These are phyloP conservation scores for Xylota segnis DNA, from an alignment of 2,888 invertebrate species.

Conservation along the genomic window DNA sequence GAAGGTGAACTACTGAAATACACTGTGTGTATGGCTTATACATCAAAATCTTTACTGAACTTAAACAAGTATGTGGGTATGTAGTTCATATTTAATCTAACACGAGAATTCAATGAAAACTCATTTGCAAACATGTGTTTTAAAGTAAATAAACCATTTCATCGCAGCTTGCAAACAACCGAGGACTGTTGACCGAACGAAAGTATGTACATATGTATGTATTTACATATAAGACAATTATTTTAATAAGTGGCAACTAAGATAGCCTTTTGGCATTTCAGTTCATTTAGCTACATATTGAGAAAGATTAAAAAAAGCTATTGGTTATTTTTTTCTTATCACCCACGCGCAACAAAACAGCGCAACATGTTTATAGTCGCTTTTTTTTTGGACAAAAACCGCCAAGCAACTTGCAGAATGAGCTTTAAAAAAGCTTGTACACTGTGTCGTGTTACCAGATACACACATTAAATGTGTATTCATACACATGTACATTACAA, in stretches of 20 bases:
- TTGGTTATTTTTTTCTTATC: neutral
- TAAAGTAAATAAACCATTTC: neutral
- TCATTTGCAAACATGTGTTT: neutral
- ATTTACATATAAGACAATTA: too few species aligned
- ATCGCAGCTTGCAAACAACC: neutral
- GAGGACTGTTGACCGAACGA: neutral
- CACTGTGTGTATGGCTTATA: too few species aligned
- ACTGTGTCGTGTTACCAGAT: neutral
- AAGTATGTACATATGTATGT: neutral
- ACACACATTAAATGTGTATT: too few species aligned
- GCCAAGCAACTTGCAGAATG: neutral
- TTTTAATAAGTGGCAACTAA: neutral
- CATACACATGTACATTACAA: too few species aligned
- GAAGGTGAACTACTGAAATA: too few species aligned
- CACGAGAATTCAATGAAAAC: neutral
- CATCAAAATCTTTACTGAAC: too few species aligned
- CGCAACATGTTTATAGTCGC: neutral
- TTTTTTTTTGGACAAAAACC: neutral
- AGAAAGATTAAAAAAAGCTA: neutral
- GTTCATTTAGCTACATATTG: neutral
- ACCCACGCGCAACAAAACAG: neutral
- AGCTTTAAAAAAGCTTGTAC: neutral
- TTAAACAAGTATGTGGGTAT: too few species aligned
- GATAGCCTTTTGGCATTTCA: constrained; percentile 4
- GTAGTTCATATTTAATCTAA: too few species aligned